These are phyloP conservation scores for Protophormia terraenovae DNA, from an alignment of 2,888 invertebrate genomes.

Conservation along the genomic window DNA sequence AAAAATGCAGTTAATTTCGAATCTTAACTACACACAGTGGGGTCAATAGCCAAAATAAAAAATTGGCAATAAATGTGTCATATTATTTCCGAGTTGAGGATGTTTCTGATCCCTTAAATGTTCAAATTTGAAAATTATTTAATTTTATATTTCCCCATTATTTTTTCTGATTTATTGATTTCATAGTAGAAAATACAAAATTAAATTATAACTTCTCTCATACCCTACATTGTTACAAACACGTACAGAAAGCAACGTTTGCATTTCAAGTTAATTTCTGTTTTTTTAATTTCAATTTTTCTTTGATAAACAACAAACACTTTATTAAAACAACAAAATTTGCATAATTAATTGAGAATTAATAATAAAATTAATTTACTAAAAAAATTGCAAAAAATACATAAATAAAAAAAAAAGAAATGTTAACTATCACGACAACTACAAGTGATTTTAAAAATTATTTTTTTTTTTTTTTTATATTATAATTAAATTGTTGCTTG, in stretches of 20 bases:
- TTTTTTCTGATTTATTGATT: not conserved
- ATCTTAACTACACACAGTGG: no score
- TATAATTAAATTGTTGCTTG: conserved; percentile 11
- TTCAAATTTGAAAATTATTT: no score
- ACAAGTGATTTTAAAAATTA: not conserved
- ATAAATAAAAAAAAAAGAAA: conserved; percentile 17
- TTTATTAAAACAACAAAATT: conserved; percentile 26
- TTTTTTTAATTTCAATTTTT: not conserved
- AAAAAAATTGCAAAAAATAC: no score
- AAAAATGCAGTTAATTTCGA: no score
- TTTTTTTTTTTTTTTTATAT: not conserved
- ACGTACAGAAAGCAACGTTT: not conserved
- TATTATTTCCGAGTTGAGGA: no score
- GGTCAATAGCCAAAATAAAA: no score
- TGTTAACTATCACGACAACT: conserved; percentile 17
- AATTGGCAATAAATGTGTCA: no score
- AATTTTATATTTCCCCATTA: not conserved
- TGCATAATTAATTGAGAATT: conserved; percentile 32
- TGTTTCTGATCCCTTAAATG: no score
- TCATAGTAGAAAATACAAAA: not conserved
- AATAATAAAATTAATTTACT: not conserved
- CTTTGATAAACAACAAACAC: not conserved
- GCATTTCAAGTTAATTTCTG: conserved; percentile 1
- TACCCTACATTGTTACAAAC: not conserved
- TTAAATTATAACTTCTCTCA: not conserved